Base-by-base conservation (phyloP, 2,888 invertebrate species). In the Polylopha cassiicola region DNA sequence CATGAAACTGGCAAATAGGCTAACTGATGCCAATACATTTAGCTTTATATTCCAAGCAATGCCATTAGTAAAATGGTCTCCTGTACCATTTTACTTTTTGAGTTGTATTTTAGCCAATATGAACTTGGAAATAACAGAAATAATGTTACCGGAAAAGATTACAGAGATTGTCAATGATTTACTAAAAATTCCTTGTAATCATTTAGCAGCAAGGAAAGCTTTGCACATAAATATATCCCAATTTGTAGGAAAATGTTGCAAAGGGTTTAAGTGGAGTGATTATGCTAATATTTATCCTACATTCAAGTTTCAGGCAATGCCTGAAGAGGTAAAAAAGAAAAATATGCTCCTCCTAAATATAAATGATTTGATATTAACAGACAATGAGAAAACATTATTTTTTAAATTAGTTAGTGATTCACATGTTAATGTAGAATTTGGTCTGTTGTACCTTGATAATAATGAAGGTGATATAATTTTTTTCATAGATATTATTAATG, bases 151-250 rank as follows among this genome's bases (percentile, higher is more conserved):
- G 11, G 33, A 47, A 15, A 38, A 55, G 29, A 27, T 61, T 15
- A 23, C 49, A 6, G 39, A 58, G 36, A 48, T 48, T 14, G 31
- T 75, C 7, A 56, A 39, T 39, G 61, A 70, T 8, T 59, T 82
- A 37, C 48, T 76, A 6, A 77, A 75, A 55, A 53, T 71, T 27
- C 65, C 73, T 1, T 82, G 80, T 47, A 84, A 78, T 43, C 75
- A 65, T 56, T 46, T 74, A n/a, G 48, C 68, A 2, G 51, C 84
- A 26, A 72, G 79, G 48, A 74, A 69, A 55, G 74, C 73, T 21
- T 48, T 73, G 10, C 59, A 66, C 28, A 46, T 61, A 1, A 76
- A 82, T 43, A 50, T 81, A 7, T 50, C 68, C 18, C 20, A 60
- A 34, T 71, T 80, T 50, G 47, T 79, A 33, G 66, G 60, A 3